phyloP scores from a whole-genome alignment of 2,888 invertebrate genomes.

The Adineta ricciae region DNA sequence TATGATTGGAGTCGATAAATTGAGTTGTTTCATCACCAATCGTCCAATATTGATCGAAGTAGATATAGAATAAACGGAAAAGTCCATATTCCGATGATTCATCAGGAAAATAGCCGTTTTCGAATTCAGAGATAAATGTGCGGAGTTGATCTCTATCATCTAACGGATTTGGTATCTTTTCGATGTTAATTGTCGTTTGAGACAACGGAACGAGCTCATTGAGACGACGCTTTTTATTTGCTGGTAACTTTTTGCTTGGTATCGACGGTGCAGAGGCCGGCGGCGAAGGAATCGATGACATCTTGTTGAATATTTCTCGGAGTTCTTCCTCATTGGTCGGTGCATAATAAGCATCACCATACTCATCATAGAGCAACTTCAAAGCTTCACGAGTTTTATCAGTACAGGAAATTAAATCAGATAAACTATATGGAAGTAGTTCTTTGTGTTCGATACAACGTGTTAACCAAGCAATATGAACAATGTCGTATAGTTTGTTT shows the following conservation, averaged over 20 bases:
- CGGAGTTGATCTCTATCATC: not conserved
- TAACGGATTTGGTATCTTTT: not conserved
- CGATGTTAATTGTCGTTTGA: not conserved
- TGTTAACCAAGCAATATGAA: conserved; percentile 64
- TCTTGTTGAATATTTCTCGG: conserved; percentile 52
- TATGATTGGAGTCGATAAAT: not conserved
- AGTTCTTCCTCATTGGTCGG: conserved; percentile 57
- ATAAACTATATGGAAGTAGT: conserved; percentile 53
- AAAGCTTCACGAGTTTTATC: conserved; percentile 56
- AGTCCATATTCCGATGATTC: conserved; percentile 23
- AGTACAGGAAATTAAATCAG: conserved; percentile 59
- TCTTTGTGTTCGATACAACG: conserved; percentile 43
- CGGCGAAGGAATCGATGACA: not conserved
- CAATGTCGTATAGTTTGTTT: conserved; percentile 59
- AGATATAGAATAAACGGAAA: conserved; percentile 36
- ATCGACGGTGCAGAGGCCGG: not conserved
- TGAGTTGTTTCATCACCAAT: conserved; percentile 36
- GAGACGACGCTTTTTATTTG: not conserved
- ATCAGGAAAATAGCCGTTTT: conserved; percentile 33
- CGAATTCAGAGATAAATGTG: conserved; percentile 24
- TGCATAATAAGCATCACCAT: conserved; percentile 66
- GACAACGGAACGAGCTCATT: not conserved
- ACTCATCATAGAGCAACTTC: conserved; percentile 60
- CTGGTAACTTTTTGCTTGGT: not conserved
- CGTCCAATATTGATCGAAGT: conserved; percentile 41